Conservation (phyloP, 2,113 vertebrate genomes). For the Eudyptes chrysolophus region DNA sequence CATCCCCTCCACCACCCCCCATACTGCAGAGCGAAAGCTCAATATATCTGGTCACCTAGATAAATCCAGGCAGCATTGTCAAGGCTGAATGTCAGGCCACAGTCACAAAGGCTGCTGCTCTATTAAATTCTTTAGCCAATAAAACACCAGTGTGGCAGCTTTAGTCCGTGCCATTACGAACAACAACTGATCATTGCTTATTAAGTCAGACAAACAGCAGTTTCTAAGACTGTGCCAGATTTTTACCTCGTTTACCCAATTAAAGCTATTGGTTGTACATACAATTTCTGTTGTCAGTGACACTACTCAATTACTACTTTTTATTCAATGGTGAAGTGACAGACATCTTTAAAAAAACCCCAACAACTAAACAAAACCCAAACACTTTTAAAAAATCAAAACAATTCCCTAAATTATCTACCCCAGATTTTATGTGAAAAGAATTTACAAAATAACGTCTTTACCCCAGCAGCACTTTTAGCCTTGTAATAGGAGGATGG, state of each 20-base stretch:
- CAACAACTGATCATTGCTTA: not conserved
- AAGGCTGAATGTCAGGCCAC: slow-evolving; percentile 37
- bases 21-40: not conserved
- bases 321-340: not conserved
- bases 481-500: not conserved
- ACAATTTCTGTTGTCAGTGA: not conserved
- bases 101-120: slow-evolving; percentile 33
- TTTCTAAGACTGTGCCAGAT: slow-evolving; percentile 39
- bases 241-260: slow-evolving; percentile 50
- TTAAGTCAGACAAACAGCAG: slow-evolving; percentile 10
- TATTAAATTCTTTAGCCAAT: slow-evolving; percentile 25
- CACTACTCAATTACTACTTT: not conserved
- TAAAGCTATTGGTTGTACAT: not conserved
- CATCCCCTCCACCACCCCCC: not conserved
- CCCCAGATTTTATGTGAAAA: not conserved
- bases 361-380: not conserved
- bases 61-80: slow-evolving; percentile 58
- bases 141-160: slow-evolving; percentile 43
- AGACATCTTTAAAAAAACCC: not conserved
- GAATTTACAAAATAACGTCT: not conserved
- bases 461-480: not conserved
- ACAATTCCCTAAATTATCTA: not conserved
- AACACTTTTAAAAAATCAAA: not conserved
- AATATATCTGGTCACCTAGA: slow-evolving; percentile 43
- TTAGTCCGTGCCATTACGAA: not conserved